Evolutionary conservation across 1,140 invertebrate genomes (phyloP), one percentile per base, ranked within the genome.

Genomic region (Drosophila mauritiana): DNA sequence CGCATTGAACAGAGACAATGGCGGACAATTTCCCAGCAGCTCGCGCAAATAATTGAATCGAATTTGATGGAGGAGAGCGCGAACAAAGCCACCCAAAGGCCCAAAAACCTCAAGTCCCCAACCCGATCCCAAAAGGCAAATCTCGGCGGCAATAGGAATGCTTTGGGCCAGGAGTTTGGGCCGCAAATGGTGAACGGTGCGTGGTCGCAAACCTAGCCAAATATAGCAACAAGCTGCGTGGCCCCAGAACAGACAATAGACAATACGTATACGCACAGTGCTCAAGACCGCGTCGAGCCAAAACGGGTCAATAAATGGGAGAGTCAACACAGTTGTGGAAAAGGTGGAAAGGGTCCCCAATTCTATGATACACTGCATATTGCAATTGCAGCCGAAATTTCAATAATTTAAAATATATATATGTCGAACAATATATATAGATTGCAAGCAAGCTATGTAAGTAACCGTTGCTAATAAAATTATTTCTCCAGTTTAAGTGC

Each of bases 201-300:
- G 78, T 86, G 80, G 83, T 82, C 54, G 25, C 70, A 54, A 54
- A 54, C 42, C 61, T 68, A 58, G 58, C 80, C 76, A 70, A 70
- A 75, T 75, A 75, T 75, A 75, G 73, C 74, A 74, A 40, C 72
- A 54, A 65, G 54, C 73, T 76, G 73, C 73, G 72, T 76, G 73
- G 62, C 61, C 72, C 73, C 48, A 31, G 49, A 25, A 55, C 65
- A 78, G 79, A 88, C 83, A 88, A 86, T 83, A 88, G 79, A 83
- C 83, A 83, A 79, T 73, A 79, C 61, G 68, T 64, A 73, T 70
- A 86, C 83, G 83, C 83, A 86, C 79, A 79, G 81, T 86, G 73
- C 79, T 67, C 83, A 73, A 63, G 57, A 31, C 25, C 17, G 31
- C 25, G 25, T 12, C 58, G 36, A 42, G 40, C 79, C 81, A 80